Conservation (phyloP, 2,113 vertebrate genomes). For the Ctenodactylus gundi region DNA sequence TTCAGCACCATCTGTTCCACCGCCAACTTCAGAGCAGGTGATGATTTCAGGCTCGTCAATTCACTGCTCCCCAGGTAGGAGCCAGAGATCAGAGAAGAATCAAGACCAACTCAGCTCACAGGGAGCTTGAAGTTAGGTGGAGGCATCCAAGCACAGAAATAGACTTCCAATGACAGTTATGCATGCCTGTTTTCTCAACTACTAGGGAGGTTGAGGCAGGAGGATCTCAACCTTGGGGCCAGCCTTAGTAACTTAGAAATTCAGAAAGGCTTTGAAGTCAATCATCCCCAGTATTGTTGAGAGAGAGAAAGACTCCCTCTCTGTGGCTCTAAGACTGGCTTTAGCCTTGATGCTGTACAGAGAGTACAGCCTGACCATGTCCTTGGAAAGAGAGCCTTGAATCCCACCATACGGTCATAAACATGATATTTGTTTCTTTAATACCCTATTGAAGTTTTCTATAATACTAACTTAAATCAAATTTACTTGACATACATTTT, state of each 20-base stretch:
- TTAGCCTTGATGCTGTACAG: neutral
- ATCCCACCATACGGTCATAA: neutral
- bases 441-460: no score
- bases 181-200: neutral
- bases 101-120: neutral
- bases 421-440: neutral
- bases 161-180: neutral
- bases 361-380: neutral
- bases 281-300: no score
- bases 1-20: neutral
- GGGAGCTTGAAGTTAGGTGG: neutral
- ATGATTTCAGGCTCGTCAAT: fast-evolving
- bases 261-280: no score
- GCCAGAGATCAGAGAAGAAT: neutral
- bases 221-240: neutral
- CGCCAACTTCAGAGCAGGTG: neutral
- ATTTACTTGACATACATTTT: no score
- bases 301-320: no score
- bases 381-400: neutral
- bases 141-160: neutral
- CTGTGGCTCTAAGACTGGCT: neutral
- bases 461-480: no score
- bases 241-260: neutral
- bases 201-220: neutral
- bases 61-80: neutral